Evolutionary conservation across 2,797 vertebrate genomes (phyloP).

Genomic region (Cossypha niveicapilla): DNA sequence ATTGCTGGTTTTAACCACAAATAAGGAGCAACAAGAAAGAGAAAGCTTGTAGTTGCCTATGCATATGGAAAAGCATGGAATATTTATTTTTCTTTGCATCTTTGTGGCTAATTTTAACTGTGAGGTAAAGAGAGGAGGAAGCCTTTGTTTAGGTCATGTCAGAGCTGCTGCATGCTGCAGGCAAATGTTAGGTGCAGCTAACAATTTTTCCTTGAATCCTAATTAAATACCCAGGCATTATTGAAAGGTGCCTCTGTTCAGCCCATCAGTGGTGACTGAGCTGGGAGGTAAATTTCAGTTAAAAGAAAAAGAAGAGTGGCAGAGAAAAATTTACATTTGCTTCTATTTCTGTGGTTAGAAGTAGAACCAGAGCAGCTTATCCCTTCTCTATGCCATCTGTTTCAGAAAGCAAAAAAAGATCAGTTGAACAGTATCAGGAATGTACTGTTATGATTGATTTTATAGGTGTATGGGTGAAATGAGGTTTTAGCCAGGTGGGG

Average conservation of each 20-base stretch:
- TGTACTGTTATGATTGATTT: neutral
- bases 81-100: neutral
- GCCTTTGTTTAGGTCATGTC: neutral
- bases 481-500: neutral
- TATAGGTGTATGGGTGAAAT: neutral
- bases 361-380: neutral
- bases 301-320: neutral
- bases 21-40: neutral
- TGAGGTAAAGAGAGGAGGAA: neutral
- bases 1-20: neutral
- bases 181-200: neutral
- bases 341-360: neutral
- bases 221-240: neutral
- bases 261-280: neutral
- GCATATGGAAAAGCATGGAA: neutral
- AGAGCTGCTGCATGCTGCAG: neutral
- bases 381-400: neutral
- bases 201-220: neutral
- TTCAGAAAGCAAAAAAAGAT: neutral
- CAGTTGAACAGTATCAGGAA: neutral
- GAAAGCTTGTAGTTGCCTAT: neutral
- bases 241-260: neutral
- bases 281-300: neutral
- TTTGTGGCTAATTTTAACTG: neutral
- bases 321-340: neutral